Conservation (phyloP, 2,797 vertebrate species). For the Sphaeramia orbicularis region DNA sequence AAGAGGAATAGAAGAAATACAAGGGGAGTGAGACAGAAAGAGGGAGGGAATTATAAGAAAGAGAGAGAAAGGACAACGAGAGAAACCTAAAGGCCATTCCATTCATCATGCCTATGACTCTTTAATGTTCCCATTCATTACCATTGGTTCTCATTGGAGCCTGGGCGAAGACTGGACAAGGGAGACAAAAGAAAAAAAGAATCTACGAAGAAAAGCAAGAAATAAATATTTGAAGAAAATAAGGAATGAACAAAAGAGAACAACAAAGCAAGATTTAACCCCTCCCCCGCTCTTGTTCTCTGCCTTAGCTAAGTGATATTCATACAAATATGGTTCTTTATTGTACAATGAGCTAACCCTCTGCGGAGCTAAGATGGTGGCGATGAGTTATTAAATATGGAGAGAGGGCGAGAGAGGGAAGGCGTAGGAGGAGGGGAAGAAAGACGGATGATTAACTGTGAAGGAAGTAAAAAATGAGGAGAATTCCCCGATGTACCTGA, state of each 20-base stretch:
- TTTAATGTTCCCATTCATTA: slow-evolving; percentile 83
- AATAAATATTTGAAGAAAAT: slow-evolving; percentile 22
- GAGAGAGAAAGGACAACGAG: slow-evolving; percentile 65
- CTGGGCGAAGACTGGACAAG: slow-evolving; percentile 63
- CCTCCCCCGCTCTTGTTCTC: slow-evolving; percentile 36
- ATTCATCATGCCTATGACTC: slow-evolving; percentile 80
- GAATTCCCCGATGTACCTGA: slow-evolving; percentile 78
- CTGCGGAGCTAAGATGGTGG: slow-evolving; percentile 77
- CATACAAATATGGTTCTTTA: slow-evolving; percentile 77
- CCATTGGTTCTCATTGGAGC: slow-evolving; percentile 68
- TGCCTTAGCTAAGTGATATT: slow-evolving; percentile 77
- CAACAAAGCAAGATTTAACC: slow-evolving; percentile 42
- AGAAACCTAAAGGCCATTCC: slow-evolving; percentile 80
- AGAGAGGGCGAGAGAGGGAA: slow-evolving; percentile 69
- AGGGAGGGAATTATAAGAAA: slow-evolving; percentile 45
- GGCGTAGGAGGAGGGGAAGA: slow-evolving; percentile 66
- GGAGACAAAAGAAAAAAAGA: slow-evolving; percentile 41
- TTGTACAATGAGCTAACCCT: slow-evolving; percentile 77
- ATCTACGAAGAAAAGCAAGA: slow-evolving; percentile 13
- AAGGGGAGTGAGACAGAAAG: slow-evolving; percentile 27
- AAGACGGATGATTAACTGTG: slow-evolving; percentile 82
- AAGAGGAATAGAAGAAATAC: slow-evolving; percentile 28
- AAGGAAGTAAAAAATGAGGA: slow-evolving; percentile 81
- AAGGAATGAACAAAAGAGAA: slow-evolving; percentile 25
- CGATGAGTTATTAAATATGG: slow-evolving; percentile 84